These are phyloP conservation scores for Saccopteryx bilineata DNA, from an alignment of 2,113 vertebrate species.

Conservation along the genomic window DNA sequence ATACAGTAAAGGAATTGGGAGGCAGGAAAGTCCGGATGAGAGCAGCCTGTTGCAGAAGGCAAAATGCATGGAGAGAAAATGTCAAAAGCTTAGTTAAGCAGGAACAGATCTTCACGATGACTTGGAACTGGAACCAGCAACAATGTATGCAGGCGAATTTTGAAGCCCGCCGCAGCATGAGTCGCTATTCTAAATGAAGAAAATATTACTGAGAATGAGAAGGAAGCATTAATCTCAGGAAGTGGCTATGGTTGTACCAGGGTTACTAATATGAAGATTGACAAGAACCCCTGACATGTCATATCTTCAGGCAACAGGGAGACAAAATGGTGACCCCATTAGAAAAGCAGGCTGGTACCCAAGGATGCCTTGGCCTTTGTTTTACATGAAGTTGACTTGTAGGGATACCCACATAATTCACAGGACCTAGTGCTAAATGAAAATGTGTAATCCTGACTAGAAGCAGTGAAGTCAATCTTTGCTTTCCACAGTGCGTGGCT, in stretches of 20 bases:
- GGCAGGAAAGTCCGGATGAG: background rate
- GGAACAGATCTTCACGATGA: background rate
- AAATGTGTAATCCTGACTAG: background rate
- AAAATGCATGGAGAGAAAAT: background rate
- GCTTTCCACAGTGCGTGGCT: background rate
- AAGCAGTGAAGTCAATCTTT: background rate
- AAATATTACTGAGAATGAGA: slow-evolving; percentile 9
- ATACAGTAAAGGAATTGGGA: background rate
- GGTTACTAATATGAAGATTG: background rate
- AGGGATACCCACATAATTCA: background rate
- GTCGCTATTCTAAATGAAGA: slow-evolving; percentile 11
- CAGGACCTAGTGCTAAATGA: background rate
- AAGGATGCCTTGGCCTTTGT: background rate
- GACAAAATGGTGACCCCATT: background rate
- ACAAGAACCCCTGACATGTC: background rate
- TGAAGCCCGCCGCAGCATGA: background rate
- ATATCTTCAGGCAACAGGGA: background rate
- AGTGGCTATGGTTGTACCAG: background rate
- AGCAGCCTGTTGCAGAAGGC: background rate
- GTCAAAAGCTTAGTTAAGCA: background rate
- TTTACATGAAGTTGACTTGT: background rate
- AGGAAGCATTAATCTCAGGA: background rate
- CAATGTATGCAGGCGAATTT: background rate
- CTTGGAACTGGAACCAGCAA: background rate
- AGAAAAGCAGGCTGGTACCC: background rate